Evolutionary conservation across 2,113 vertebrate genomes (phyloP).

Genomic region (Anas platyrhynchos): DNA sequence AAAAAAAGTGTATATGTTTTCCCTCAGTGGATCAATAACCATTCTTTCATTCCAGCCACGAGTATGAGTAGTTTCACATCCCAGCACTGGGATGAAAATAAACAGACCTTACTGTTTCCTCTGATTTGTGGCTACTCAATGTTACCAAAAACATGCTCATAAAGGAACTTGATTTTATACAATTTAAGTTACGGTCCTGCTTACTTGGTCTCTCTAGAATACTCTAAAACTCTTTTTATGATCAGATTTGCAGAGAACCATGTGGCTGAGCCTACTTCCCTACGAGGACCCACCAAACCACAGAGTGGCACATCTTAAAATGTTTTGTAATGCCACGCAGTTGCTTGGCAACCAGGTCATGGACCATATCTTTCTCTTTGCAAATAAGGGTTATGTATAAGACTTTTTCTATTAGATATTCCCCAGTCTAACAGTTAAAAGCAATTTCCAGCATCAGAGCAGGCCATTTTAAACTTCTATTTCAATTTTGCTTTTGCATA

Average conservation of each 20-base stretch:
- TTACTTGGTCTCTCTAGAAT: background rate
- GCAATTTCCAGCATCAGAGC: background rate
- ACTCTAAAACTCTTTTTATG: background rate
- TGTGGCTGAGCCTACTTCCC: background rate
- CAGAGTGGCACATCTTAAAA: background rate
- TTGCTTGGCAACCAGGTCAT: background rate
- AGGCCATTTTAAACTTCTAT: background rate
- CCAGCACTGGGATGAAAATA: background rate
- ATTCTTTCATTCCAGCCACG: background rate
- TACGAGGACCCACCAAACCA: fast-evolving
- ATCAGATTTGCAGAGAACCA: background rate
- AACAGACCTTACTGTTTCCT: background rate
- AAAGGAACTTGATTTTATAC: background rate
- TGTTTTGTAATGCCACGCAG: background rate
- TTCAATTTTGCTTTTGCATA: background rate
- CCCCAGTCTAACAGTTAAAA: background rate
- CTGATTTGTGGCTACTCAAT: background rate
- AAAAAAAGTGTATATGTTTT: background rate
- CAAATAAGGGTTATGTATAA: background rate
- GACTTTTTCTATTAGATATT: background rate
- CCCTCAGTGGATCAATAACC: background rate
- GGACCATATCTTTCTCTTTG: background rate
- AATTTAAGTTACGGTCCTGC: background rate
- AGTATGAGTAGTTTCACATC: background rate
- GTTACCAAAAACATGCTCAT: background rate